Percentiles rank a stretch among this genome's conserved stretches.
phyloP scores from a whole-genome alignment of 2,797 vertebrate species.

The Taenioides sp. region DNA sequence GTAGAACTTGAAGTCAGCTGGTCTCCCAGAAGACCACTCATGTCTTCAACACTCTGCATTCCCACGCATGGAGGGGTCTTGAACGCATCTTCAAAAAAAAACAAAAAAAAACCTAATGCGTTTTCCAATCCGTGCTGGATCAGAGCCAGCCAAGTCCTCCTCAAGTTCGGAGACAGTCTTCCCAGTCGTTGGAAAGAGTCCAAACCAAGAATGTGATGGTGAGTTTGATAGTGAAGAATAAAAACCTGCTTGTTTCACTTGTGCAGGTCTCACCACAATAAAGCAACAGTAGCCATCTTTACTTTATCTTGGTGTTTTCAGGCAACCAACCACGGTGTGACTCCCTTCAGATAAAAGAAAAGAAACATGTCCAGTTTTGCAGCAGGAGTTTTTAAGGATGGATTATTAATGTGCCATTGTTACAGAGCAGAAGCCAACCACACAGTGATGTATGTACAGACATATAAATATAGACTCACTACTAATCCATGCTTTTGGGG shows the following conservation, averaged over 20 bases:
- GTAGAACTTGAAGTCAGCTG: conserved; percentile 44
- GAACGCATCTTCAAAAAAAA: conserved; percentile 24
- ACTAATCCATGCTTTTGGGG: conserved; percentile 84
- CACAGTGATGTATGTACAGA: conserved; percentile 79
- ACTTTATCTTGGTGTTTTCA: conserved; percentile 76
- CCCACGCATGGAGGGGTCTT: conserved; percentile 23
- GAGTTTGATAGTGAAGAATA: conserved; percentile 71
- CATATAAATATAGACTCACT: conserved; percentile 72
- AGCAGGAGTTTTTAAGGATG: conserved; percentile 53
- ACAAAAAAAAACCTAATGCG: conserved; percentile 26
- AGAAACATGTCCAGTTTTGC: conserved; percentile 68
- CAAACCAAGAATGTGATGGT: conserved; percentile 16
- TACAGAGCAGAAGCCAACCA: conserved; percentile 71
- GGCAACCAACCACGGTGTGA: conserved; percentile 99
- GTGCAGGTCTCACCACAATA: conserved; percentile 79
- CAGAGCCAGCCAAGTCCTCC: conserved; percentile 34
- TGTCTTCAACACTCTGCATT: conserved; percentile 33
- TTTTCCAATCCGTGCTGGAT: conserved; percentile 32
- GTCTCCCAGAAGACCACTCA: conserved; percentile 41
- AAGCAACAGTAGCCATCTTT: conserved; percentile 78
- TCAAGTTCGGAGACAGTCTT: conserved; percentile 27
- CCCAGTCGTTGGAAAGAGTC: conserved; percentile 21
- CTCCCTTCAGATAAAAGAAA: conserved; percentile 89
- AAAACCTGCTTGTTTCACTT: conserved; percentile 60
- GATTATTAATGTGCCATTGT: conserved; percentile 58